These are phyloP conservation scores for Nothoprocta pentlandii DNA, from an alignment of 2,113 vertebrate species.

Conservation along the genomic window DNA sequence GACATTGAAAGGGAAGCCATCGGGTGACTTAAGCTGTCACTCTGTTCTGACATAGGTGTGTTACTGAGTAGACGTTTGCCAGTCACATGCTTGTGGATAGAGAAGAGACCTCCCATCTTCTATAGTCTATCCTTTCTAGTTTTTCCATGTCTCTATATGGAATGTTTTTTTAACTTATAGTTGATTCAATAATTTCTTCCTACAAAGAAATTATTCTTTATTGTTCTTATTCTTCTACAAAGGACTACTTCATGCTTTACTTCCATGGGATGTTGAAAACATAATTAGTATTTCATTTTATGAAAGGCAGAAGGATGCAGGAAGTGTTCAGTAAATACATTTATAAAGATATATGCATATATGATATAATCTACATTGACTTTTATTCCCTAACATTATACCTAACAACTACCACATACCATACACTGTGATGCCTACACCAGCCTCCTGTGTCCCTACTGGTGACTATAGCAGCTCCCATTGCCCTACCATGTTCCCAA, in stretches of 20 bases:
- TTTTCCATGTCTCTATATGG: background rate
- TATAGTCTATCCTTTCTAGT: background rate
- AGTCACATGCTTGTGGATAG: background rate
- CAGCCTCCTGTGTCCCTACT: background rate
- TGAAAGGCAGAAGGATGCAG: background rate
- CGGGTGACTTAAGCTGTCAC: background rate
- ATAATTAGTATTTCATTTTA: background rate
- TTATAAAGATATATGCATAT: background rate
- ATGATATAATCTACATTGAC: background rate
- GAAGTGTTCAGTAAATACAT: background rate
- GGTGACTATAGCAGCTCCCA: background rate
- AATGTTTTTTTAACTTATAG: background rate
- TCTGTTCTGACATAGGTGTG: background rate
- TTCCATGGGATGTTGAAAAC: background rate
- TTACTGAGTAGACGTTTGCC: background rate
- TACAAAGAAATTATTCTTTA: background rate
- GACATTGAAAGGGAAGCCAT: background rate
- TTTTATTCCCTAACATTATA: background rate
- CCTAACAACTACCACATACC: background rate
- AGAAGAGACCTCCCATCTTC: background rate
- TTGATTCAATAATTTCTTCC: background rate
- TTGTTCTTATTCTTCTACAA: background rate
- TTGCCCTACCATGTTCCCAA: background rate
- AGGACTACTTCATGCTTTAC: background rate
- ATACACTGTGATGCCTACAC: background rate